phyloP scores from a whole-genome alignment of 2,888 invertebrate genomes.

The Microplitis deprimator region DNA sequence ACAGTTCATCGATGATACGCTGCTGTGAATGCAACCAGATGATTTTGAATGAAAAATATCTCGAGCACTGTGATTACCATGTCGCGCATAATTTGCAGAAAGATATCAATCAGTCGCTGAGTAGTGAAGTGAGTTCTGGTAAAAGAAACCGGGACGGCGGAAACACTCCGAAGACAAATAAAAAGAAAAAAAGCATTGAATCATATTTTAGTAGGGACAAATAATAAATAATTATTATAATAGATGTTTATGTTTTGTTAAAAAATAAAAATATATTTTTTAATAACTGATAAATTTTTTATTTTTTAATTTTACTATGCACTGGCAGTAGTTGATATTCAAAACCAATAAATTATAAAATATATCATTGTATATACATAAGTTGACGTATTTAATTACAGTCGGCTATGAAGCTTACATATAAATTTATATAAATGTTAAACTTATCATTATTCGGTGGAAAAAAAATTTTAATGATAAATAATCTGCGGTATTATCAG shows the following conservation, averaged over 20 bases:
- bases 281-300: not conserved
- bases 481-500: no score
- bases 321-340: not conserved
- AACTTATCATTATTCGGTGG: not conserved
- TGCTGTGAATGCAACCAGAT: conserved; percentile 82
- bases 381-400: not conserved
- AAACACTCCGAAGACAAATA: conserved; percentile 24
- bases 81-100: conserved; percentile 84
- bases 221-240: not conserved
- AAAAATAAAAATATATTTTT: not conserved
- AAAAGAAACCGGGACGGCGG: not conserved
- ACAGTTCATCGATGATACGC: conserved; percentile 69
- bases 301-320: not conserved
- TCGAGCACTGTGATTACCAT: conserved; percentile 89
- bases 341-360: not conserved
- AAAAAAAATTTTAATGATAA: not conserved
- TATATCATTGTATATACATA: not conserved
- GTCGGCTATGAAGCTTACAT: not conserved
- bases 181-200: conserved; percentile 46
- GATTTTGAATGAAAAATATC: conserved; percentile 76
- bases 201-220: conserved; percentile 54
- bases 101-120: conserved; percentile 52
- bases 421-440: not conserved
- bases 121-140: not conserved
- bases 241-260: not conserved